phyloP scores from a whole-genome alignment of 2,888 invertebrate genomes.

The Teleogryllus oceanicus region DNA sequence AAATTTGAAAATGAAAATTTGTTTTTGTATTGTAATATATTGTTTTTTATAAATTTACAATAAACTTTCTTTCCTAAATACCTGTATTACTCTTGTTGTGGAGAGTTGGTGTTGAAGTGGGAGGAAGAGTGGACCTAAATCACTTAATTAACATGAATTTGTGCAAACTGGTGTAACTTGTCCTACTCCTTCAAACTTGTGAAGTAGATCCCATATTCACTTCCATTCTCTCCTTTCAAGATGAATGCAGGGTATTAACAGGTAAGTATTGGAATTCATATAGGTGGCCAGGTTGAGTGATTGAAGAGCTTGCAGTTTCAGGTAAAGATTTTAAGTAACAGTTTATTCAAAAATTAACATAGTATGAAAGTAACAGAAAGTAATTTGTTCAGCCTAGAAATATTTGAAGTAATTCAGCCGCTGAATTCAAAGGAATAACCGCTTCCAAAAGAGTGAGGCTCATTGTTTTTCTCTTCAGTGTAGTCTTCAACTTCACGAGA shows the following conservation, averaged over 20 bases:
- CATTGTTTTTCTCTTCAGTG: constrained; percentile 26
- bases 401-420: constrained; percentile 45
- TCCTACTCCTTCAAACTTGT: background rate
- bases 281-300: background rate
- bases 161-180: background rate
- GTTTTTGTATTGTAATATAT: constrained; percentile 4
- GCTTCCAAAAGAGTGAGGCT: constrained; percentile 58
- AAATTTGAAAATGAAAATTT: background rate
- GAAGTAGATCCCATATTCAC: constrained; percentile 6
- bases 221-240: constrained; percentile 18
- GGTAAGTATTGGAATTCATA: background rate
- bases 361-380: background rate
- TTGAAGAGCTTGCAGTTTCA: too few species aligned
- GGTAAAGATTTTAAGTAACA: too few species aligned
- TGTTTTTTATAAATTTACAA: background rate
- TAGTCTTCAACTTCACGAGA: too few species aligned
- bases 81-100: constrained; percentile 18
- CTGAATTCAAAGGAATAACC: constrained; percentile 63
- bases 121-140: constrained; percentile 2
- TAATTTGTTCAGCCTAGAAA: background rate
- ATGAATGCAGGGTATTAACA: background rate
- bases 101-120: constrained; percentile 10
- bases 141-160: background rate
- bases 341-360: too few species aligned
- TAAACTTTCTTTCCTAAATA: background rate